Conservation (phyloP, 64 coral and sea anemone species). For the Platygyra sinensis region DNA sequence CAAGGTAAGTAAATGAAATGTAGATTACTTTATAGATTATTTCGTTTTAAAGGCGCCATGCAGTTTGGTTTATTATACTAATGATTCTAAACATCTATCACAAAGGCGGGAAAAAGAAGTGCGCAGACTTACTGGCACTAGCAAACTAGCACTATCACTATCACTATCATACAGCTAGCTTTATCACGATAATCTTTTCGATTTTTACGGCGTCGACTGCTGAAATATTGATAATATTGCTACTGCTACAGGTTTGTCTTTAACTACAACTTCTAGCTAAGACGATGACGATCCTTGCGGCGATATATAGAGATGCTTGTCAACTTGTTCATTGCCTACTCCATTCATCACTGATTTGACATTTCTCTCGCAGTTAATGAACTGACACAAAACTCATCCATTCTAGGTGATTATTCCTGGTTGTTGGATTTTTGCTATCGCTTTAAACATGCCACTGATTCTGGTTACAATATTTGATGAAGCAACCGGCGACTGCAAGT, state of each 20-base stretch:
- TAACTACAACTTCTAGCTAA: too few relatives aligned
- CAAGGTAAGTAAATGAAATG: background rate
- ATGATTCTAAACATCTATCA: too few relatives aligned
- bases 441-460: background rate
- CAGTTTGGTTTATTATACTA: too few relatives aligned
- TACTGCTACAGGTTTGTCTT: background rate
- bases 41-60: too few relatives aligned
- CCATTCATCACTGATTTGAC: too few relatives aligned
- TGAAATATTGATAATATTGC: background rate
- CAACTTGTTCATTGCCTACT: too few relatives aligned
- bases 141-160: too few relatives aligned
- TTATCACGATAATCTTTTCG: too few relatives aligned
- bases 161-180: too few relatives aligned
- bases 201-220: background rate
- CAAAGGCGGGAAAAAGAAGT: too few relatives aligned
- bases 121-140: too few relatives aligned
- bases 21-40: background rate
- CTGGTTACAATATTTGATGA: background rate
- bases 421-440: constrained; percentile 6
- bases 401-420: background rate
- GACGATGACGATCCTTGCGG: too few relatives aligned
- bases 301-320: background rate
- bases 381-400: background rate
- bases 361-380: background rate
- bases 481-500: background rate